Base-by-base conservation (phyloP, 2,888 invertebrate species). In the Drosophila helvetica region DNA sequence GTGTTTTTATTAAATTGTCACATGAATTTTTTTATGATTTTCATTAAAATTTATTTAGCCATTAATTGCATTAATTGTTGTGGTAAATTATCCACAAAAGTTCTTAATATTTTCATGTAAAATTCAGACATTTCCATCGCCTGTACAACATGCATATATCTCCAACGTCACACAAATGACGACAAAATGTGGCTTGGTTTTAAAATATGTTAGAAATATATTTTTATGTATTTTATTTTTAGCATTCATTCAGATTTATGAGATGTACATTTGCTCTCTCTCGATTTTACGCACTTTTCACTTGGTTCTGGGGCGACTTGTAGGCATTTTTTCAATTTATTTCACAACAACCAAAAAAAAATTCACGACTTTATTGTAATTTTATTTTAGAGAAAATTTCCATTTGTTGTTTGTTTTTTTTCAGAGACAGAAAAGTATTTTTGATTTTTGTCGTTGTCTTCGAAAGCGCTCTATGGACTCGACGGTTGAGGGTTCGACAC, bases 401-500 rank as follows among this genome's bases (percentile, higher is more conserved):
- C 38, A 38, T 38, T 38, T 38, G 38, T 38, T 38, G 38, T 38
- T 15, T 10, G 30, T 10, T 12, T 3, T 33, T n/a, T 6, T 38
- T 38, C 15, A 33, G 33, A 79, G 60, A 68, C n/a, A n/a, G n/a
- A n/a, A n/a, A n/a, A n/a, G n/a, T 56, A 62, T 50, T 19, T 7
- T 42, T 33, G 50, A 22, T 25, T 46, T 51, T 48, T 59, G 55
- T 73, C 79, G 79, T 79, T 80, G 83, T 79, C 77, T 85, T 82
- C 88, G 86, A 86, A 56, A 51, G 58, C 79, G 71, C 74, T 70
- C 46, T 3, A 42, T 60, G 57, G 38, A 78, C 78, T 80, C 61
- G 71, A 74, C 75, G 78, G 78, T 74, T 80, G 79, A 78, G 84
- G 79, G 86, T 82, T 87, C 90, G 87, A 86, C 90, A 87, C 84